Evolutionary conservation across 2,888 invertebrate species (phyloP), one percentile per base, ranked within the genome.

Genomic region (Coenonympha arcania): DNA sequence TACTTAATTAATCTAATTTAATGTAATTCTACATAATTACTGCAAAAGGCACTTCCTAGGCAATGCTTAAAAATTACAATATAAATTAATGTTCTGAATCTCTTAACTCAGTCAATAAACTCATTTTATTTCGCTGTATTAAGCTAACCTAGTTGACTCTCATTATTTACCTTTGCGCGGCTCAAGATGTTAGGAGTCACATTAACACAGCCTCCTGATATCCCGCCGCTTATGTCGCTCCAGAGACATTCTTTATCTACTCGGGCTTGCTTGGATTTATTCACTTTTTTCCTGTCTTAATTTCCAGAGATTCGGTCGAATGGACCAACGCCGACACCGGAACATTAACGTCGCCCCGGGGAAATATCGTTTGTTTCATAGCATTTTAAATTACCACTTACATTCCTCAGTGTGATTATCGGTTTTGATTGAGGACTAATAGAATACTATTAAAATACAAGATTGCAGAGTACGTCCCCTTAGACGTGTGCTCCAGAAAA

Each of bases 271-370:
- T 76, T 78, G 73, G 79, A 81, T 81, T 83, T 82, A 82, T 84
- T 79, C 80, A 81, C 79, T 80, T 84, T 82, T 81, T 81, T 79
- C 71, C 74, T 73, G 76, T 72, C 75, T 82, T 83, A 81, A 84
- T 83, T 83, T 81, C 77, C 75, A 76, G 76, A 83, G 83, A 83
- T 83, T 81, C 80, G 79, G 80, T 82, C 79, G 76, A 84, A 82
- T 79, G 77, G 80, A 76, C 73, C 70, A 61, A 76, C 71, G 75
- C 81, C 64, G 72, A 76, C 70, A 79, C 75, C 80, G 82, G 79
- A 78, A 81, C 82, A 76, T 80, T 82, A 81, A 84, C 73, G 80
- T 72, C 62, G 64, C 83, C 77, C 81, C 54, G 61, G 84, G 84
- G 84, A 84, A 84, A 84, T 84, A 80, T 76, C 76, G 76, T 74